Evolutionary conservation across 2,797 vertebrate species (phyloP), one percentile per base, ranked within the genome.

Genomic region (Chromobotia macracanthus): DNA sequence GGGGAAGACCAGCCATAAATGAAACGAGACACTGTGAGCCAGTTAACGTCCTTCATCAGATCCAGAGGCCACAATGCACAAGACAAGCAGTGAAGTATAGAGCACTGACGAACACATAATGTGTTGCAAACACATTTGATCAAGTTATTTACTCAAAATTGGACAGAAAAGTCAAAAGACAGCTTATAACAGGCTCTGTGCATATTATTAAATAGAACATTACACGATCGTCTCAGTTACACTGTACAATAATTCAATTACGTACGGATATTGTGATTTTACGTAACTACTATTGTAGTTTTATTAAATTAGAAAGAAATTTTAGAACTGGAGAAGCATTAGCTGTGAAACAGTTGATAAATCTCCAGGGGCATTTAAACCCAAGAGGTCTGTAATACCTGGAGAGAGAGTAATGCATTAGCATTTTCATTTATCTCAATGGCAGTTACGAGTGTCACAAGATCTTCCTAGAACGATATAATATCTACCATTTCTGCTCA

Each of bases 1-100:
- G 82, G 77, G 65, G 48, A 0, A n/a, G 75, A 87, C 76, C 79
- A 69, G 19, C 51, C 41, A 73, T 85, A 83, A 79, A 86, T 69
- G 5, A 72, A 72, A 46, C 74, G 64, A 50, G 19, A 60, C 60
- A 28, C 10, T 13, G 35, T 1, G 15, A 51, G 50, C 18, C 28
- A 8, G 56, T 55, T 58, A 61, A 25, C 31, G 41, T 66, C 73
- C 61, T 80, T 72, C 38, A 28, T 55, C 55, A 72, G 46, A 51
- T 4, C n/a, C 63, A 71, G 69, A 55, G 13, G 23, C 31, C 19
- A 28, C 19, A 56, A 65, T 8, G 19, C 18, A 58, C 13, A 69
- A 46, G 23, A 15, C 12, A 41, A 23, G n/a, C 3, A 15, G 6
- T 23, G 48, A 79, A 58, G 67, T 41, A 23, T 50, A 78, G 41